phyloP scores from a whole-genome alignment of 2,797 vertebrate genomes.

The Carapus acus region DNA sequence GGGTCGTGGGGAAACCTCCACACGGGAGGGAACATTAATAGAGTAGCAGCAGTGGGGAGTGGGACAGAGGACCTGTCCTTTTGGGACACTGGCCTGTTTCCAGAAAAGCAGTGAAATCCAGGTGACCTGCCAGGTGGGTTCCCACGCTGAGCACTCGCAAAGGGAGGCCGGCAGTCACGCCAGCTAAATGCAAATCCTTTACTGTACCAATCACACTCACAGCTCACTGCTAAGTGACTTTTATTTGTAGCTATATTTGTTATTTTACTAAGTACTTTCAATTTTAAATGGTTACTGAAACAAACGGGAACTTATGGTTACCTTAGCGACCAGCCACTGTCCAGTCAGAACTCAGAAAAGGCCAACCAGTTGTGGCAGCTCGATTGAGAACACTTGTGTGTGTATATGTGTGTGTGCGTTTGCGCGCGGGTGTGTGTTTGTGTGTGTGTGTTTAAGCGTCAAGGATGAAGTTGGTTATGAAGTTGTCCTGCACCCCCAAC shows the following conservation, averaged over 20 bases:
- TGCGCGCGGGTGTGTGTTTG: no score
- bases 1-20: no score
- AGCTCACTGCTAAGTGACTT: slow-evolving; percentile 1
- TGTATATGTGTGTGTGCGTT: no score
- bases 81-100: no score
- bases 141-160: slow-evolving; percentile 47
- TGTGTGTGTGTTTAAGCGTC: no score
- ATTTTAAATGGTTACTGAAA: slow-evolving; percentile 38
- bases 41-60: no score
- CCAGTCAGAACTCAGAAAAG: slow-evolving; percentile 47
- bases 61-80: no score
- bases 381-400: no score
- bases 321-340: slow-evolving; percentile 63
- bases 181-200: slow-evolving; percentile 12
- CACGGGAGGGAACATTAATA: no score
- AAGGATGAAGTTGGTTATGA: slow-evolving; percentile 14
- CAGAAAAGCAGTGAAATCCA: slow-evolving; percentile 3
- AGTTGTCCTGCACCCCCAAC: no score
- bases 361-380: no score
- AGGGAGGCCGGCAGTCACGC: not conserved
- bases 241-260: slow-evolving; percentile 23
- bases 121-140: slow-evolving; percentile 21
- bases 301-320: slow-evolving; percentile 37
- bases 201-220: not conserved
- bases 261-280: slow-evolving; percentile 25